These are phyloP conservation scores for Drosophila antonietae DNA, from an alignment of 2,888 invertebrate species.

Conservation along the genomic window DNA sequence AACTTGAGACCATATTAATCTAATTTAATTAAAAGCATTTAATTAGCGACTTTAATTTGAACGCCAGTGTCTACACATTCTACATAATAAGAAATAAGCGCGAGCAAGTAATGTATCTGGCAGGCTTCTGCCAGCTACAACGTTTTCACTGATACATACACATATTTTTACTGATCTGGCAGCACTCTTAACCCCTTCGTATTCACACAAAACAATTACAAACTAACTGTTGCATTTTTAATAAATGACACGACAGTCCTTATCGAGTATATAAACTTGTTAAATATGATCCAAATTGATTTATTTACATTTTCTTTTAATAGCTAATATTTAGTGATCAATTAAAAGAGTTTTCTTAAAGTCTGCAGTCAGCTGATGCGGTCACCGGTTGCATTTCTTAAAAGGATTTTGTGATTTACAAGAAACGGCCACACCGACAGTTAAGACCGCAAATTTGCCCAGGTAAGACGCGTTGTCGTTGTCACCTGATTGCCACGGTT, in stretches of 20 bases:
- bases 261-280: no score
- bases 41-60: neutral
- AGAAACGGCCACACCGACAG: slow-evolving; percentile 40
- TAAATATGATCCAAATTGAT: no score
- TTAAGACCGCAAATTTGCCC: slow-evolving; percentile 48
- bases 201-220: slow-evolving; percentile 9
- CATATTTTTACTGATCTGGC: slow-evolving; percentile 12
- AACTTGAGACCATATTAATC: neutral
- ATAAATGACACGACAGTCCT: neutral
- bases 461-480: slow-evolving; percentile 59
- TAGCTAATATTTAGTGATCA: no score
- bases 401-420: slow-evolving; percentile 14
- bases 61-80: neutral
- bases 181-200: neutral
- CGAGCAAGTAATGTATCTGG: neutral
- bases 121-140: neutral
- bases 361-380: slow-evolving; percentile 27
- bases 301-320: rapidly evolving
- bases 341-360: neutral
- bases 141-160: neutral
- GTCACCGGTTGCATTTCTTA: slow-evolving; percentile 35
- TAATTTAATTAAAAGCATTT: neutral
- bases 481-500: slow-evolving; percentile 58
- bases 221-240: neutral
- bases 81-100: neutral